Evolutionary conservation across 2,888 invertebrate genomes (phyloP), one percentile per base, ranked within the genome.

Genomic region (Brenthis ino): DNA sequence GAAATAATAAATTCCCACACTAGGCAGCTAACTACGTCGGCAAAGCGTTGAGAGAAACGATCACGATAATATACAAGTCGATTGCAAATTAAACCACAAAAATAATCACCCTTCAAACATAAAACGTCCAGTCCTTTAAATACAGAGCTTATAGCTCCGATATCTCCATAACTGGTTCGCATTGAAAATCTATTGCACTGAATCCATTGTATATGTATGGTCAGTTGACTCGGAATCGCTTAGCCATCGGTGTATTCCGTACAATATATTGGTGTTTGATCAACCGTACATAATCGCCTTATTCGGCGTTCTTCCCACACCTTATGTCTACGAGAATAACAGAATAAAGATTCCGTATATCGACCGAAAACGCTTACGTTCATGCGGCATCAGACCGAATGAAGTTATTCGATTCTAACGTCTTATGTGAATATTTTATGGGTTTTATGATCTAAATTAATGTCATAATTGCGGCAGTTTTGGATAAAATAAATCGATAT

Each of bases 381-480:
- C 82, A 83, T 81, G 83, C 86, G 81, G 84, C 81, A 82, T 80
- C 75, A 77, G 80, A 83, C 70, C 76, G 76, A 79, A 84, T 91
- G 86, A 89, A 89, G 90, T 85, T 89, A 90, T 89, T 87, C 83
- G 83, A 85, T 80, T 86, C 85, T 85, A 87, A 86, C 84, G 82
- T 88, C 83, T 79, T 82, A 84, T 87, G 87, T 85, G 87, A 85
- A 85, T 85, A 85, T 87, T 85, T 83, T 82, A 89, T 87, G 79
- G 85, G 82, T 86, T 84, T 89, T 89, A 89, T 85, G 86, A 86
- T 85, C 87, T 83, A 85, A 87, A 85, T 91, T 91, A 91, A 91
- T 89, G 91, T 89, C 88, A 90, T 91, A 91, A 92, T 90, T 91
- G 89, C 83, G 85, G 86, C 86, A 85, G 86, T 89, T 85, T 88